phyloP scores from a whole-genome alignment of 2,888 invertebrate genomes.

The Drosophila peninsularis region DNA sequence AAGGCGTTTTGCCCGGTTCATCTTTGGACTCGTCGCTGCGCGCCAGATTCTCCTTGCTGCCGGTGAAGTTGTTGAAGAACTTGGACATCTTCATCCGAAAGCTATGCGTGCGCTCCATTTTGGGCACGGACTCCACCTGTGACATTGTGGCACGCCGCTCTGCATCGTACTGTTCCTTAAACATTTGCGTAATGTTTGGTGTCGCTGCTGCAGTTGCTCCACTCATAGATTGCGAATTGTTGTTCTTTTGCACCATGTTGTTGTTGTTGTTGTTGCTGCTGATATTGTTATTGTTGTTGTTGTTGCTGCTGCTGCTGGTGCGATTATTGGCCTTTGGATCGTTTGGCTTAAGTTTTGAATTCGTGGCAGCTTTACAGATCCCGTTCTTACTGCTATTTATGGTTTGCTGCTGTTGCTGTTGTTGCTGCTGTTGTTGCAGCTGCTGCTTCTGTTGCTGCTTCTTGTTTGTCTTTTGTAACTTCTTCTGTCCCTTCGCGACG shows the following conservation, averaged over 20 bases:
- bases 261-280: slow-evolving; percentile 34
- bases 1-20: slow-evolving; percentile 66
- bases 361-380: slow-evolving; percentile 58
- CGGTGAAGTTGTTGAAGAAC: slow-evolving; percentile 82
- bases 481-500: slow-evolving; percentile 84
- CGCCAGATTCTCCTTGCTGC: slow-evolving; percentile 84
- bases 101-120: slow-evolving; percentile 84
- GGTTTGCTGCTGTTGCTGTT: slow-evolving; percentile 30
- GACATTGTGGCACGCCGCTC: slow-evolving; percentile 46
- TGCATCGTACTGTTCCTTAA: slow-evolving; percentile 65
- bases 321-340: slow-evolving; percentile 44
- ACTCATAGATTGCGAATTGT: slow-evolving; percentile 34
- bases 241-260: slow-evolving; percentile 35
- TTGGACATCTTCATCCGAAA: slow-evolving; percentile 83
- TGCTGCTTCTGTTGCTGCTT: slow-evolving; percentile 71
- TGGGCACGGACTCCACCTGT: slow-evolving; percentile 65
- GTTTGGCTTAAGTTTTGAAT: slow-evolving; percentile 44
- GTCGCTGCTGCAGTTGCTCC: slow-evolving; percentile 13
- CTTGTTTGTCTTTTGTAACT: slow-evolving; percentile 83
- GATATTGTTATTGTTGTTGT: slow-evolving; percentile 28
- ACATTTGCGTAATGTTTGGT: slow-evolving; percentile 63
- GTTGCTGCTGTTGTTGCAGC: slow-evolving; percentile 56
- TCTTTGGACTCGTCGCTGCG: slow-evolving; percentile 58
- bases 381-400: slow-evolving; percentile 78
- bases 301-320: slow-evolving; percentile 21